These are phyloP conservation scores for Zelleria hepariella DNA, from an alignment of 2,888 invertebrate genomes.

Conservation along the genomic window DNA sequence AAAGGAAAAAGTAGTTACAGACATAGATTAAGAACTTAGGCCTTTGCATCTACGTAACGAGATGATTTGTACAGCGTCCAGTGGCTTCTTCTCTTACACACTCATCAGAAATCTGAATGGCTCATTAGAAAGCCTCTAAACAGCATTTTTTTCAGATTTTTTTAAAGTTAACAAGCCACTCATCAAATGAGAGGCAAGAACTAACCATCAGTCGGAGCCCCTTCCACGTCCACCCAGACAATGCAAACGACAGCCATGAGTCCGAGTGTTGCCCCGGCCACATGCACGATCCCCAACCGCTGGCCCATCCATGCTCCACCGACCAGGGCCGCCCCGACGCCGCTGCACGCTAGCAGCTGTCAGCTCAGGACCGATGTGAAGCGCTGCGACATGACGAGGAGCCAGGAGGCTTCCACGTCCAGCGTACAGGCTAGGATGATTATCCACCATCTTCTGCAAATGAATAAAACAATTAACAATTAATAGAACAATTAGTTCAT, in stretches of 20 bases:
- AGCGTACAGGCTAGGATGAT: constrained; percentile 82
- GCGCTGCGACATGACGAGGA: constrained; percentile 83
- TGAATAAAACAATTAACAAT: background rate
- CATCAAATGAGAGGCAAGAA: no score
- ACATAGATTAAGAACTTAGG: no score
- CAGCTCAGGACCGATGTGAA: constrained; percentile 69
- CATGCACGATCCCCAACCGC: constrained; percentile 81
- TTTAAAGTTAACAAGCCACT: no score
- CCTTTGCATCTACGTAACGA: no score
- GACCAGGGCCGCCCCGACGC: constrained; percentile 85
- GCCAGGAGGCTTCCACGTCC: constrained; percentile 90
- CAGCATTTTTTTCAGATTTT: no score
- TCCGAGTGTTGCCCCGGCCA: constrained; percentile 84
- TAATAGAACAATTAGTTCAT: no score
- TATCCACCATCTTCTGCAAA: constrained; percentile 75
- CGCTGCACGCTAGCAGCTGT: constrained; percentile 88
- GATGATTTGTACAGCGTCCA: no score
- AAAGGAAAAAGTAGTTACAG: no score
- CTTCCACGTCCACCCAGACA: constrained; percentile 86
- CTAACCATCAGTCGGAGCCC: constrained; percentile 75
- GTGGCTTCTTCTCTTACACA: no score
- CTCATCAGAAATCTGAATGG: no score
- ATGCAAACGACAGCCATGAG: constrained; percentile 87
- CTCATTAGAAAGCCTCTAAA: no score
- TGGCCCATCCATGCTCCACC: constrained; percentile 84